Conservation (phyloP, 1,140 invertebrate species). For the Drosophila biarmipes region DNA sequence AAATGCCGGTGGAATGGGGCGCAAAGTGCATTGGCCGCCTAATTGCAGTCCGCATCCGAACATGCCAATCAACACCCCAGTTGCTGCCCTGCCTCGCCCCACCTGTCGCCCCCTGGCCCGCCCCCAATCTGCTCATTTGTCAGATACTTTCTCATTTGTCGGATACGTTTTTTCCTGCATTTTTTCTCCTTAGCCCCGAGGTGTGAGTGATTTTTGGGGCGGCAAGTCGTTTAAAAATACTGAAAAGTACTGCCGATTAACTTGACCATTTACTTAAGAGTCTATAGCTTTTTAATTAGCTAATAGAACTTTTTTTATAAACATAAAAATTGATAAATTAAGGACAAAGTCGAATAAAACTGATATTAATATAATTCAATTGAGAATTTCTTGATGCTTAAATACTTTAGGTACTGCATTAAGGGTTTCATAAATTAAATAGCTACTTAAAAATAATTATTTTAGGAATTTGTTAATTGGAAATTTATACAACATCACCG, state of each 20-base stretch:
- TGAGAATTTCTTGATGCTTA: too few species aligned
- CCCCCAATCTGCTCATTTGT: conserved; percentile 18
- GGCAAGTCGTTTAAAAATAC: neutral
- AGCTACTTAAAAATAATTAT: neutral
- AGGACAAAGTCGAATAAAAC: too few species aligned
- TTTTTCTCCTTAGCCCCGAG: neutral
- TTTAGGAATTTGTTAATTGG: neutral
- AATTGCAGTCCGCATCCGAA: conserved; percentile 65
- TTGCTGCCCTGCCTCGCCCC: conserved; percentile 1
- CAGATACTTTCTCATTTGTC: conserved; percentile 7
- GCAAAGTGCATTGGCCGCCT: conserved; percentile 71
- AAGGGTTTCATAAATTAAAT: neutral
- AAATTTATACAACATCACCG: neutral
- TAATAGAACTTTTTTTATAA: too few species aligned
- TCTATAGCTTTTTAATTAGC: too few species aligned
- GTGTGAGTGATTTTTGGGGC: conserved; percentile 3
- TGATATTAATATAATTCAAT: neutral
- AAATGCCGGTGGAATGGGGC: conserved; percentile 26
- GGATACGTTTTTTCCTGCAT: neutral
- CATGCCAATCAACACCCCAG: conserved; percentile 72
- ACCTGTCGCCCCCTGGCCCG: conserved; percentile 5
- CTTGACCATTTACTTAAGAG: neutral
- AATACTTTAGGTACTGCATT: too few species aligned
- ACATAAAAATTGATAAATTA: too few species aligned
- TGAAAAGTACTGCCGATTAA: neutral